phyloP scores from a whole-genome alignment of 2,797 vertebrate genomes.

The Crocodylus rhombifer region DNA sequence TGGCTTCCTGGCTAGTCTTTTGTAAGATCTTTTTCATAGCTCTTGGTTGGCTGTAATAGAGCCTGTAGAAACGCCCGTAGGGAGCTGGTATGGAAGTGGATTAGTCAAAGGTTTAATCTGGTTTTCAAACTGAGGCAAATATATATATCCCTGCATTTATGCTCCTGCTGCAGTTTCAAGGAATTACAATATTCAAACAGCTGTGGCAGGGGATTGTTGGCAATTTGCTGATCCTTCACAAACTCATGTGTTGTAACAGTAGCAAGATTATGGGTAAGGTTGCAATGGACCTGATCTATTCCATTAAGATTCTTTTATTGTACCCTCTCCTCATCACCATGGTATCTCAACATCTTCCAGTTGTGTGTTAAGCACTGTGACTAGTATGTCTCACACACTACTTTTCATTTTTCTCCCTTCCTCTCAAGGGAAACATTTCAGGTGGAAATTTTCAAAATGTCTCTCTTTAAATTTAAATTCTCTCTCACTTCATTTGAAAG shows the following conservation, averaged over 20 bases:
- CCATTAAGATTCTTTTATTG: slow-evolving; percentile 14
- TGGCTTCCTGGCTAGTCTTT: slow-evolving; percentile 70
- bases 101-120: slow-evolving; percentile 22
- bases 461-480: slow-evolving; percentile 25
- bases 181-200: slow-evolving; percentile 31
- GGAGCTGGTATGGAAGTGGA: slow-evolving; percentile 68
- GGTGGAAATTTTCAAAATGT: slow-evolving; percentile 11
- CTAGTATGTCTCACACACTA: slow-evolving; percentile 46
- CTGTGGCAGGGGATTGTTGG: slow-evolving; percentile 26
- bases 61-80: slow-evolving; percentile 61
- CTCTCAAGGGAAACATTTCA: slow-evolving; percentile 41
- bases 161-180: slow-evolving; percentile 63
- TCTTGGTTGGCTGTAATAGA: slow-evolving; percentile 32
- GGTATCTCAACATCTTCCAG: slow-evolving; percentile 42
- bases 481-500: not conserved
- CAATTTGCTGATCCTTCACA: not conserved
- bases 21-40: slow-evolving; percentile 56
- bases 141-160: slow-evolving; percentile 63
- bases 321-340: not conserved
- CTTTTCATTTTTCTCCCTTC: slow-evolving; percentile 48
- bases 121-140: slow-evolving; percentile 54
- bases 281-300: slow-evolving; percentile 13
- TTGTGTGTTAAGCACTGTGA: slow-evolving; percentile 56
- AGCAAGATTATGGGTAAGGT: slow-evolving; percentile 37
- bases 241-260: not conserved